These are phyloP conservation scores for Tinea semifulvella DNA, from an alignment of 2,888 invertebrate genomes.

Conservation along the genomic window DNA sequence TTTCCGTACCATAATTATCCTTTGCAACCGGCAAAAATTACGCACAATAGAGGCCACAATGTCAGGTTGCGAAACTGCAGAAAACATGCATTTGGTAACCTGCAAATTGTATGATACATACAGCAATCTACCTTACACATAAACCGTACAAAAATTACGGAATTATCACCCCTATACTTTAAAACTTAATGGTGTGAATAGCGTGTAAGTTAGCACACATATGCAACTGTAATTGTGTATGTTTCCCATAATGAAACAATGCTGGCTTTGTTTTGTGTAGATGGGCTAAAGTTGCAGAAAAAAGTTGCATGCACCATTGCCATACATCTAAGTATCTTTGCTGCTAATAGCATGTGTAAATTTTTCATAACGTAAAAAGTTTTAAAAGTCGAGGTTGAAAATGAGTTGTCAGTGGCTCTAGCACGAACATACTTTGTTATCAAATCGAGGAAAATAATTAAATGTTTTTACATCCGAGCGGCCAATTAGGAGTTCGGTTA, in stretches of 20 bases:
- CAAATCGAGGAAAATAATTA: too few species aligned
- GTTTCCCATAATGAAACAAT: constrained; percentile 8
- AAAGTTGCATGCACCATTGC: neutral
- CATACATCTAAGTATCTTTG: too few species aligned
- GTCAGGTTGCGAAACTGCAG: neutral
- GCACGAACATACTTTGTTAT: too few species aligned
- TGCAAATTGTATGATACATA: constrained; percentile 5
- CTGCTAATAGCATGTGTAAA: too few species aligned
- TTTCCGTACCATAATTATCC: neutral
- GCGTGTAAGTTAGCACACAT: neutral
- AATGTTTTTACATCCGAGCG: too few species aligned
- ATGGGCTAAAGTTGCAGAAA: neutral
- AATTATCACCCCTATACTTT: neutral
- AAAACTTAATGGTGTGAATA: neutral
- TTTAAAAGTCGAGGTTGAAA: too few species aligned
- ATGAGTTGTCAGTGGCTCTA: too few species aligned
- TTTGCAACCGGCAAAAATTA: neutral
- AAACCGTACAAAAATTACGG: neutral
- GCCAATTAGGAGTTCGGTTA: too few species aligned
- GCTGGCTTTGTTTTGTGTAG: constrained; percentile 3
- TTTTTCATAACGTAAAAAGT: too few species aligned
- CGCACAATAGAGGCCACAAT: constrained; percentile 1
- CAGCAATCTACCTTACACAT: neutral
- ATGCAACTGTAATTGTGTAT: neutral
- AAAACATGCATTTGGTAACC: constrained; percentile 11